phyloP scores from a whole-genome alignment of 2,888 invertebrate species.

The Eledona agricola region DNA sequence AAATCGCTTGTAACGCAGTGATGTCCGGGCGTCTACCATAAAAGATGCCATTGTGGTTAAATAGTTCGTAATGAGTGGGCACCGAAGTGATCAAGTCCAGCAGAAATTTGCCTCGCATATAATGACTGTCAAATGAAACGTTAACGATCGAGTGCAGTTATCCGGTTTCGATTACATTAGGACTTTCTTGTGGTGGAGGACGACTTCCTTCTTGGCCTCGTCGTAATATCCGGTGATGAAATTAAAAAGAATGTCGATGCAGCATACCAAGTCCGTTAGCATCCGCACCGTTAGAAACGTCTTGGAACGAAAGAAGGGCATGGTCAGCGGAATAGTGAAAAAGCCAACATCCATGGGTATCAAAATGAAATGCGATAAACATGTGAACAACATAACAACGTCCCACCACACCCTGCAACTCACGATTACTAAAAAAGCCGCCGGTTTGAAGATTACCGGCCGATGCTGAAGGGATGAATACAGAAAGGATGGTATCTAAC shows the following conservation, averaged over 20 bases:
- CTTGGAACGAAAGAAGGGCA: slow-evolving; percentile 11
- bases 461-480: slow-evolving; percentile 52
- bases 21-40: neutral
- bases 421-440: neutral
- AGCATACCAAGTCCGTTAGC: slow-evolving; percentile 32
- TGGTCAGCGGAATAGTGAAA: slow-evolving; percentile 7
- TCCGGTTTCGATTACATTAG: no score
- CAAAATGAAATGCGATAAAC: slow-evolving; percentile 43
- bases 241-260: slow-evolving; percentile 42
- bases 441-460: slow-evolving; percentile 47
- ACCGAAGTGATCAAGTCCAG: slow-evolving; percentile 56
- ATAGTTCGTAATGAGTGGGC: slow-evolving; percentile 38
- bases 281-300: slow-evolving; percentile 12
- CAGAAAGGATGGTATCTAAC: slow-evolving; percentile 44
- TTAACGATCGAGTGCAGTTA: slow-evolving; percentile 1
- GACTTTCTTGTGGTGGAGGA: slow-evolving; percentile 45
- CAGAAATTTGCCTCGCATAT: slow-evolving; percentile 53
- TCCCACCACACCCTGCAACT: slow-evolving; percentile 47
- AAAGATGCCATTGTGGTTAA: neutral
- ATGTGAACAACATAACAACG: slow-evolving; percentile 44
- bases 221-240: slow-evolving; percentile 52
- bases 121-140: slow-evolving; percentile 51
- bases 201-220: slow-evolving; percentile 51
- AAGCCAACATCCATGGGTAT: slow-evolving; percentile 44
- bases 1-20: slow-evolving; percentile 31